phyloP scores from a whole-genome alignment of 2,888 invertebrate species.

The Tinea trinotella region DNA sequence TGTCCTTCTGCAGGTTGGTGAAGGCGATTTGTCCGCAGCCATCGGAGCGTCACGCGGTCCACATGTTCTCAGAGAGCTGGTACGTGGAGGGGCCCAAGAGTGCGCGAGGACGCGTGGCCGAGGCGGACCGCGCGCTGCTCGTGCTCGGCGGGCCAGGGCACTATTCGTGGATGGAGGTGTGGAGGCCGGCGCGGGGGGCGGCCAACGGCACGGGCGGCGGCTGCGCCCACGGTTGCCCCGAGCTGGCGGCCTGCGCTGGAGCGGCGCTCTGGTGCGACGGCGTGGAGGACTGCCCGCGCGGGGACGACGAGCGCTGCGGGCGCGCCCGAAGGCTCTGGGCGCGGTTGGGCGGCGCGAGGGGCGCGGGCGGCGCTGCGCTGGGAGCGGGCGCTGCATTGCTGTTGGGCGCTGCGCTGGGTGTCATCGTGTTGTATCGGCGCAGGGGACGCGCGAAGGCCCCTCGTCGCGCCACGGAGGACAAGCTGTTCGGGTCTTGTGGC shows the following conservation, averaged over 20 bases:
- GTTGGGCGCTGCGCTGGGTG: constrained; percentile 60
- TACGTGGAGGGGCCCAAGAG: constrained; percentile 58
- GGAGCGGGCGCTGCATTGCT: constrained; percentile 40
- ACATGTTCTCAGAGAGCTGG: constrained; percentile 86
- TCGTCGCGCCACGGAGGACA: constrained; percentile 80
- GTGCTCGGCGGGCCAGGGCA: constrained; percentile 84
- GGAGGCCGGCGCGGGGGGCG: constrained; percentile 67
- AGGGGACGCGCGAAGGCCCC: constrained; percentile 68
- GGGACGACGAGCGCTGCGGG: constrained; percentile 78
- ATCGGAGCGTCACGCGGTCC: constrained; percentile 77
- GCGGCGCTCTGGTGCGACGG: constrained; percentile 83
- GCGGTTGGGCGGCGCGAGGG: constrained; percentile 76
- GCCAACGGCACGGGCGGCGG: constrained; percentile 40
- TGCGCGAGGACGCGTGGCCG: constrained; percentile 77
- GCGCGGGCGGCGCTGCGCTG: constrained; percentile 34
- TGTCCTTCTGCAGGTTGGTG: constrained; percentile 48
- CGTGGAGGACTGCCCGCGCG: constrained; percentile 76
- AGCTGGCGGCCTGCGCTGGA: constrained; percentile 84
- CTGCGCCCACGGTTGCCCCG: constrained; percentile 71
- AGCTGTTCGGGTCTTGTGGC: constrained; percentile 75
- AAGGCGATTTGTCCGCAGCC: constrained; percentile 82
- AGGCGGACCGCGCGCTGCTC: constrained; percentile 79
- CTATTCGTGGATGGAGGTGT: constrained; percentile 81
- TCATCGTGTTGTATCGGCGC: constrained; percentile 73
- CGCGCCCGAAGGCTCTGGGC: constrained; percentile 75